Base-by-base conservation (phyloP, 2,797 vertebrate genomes). In the Sitta carolinensis region DNA sequence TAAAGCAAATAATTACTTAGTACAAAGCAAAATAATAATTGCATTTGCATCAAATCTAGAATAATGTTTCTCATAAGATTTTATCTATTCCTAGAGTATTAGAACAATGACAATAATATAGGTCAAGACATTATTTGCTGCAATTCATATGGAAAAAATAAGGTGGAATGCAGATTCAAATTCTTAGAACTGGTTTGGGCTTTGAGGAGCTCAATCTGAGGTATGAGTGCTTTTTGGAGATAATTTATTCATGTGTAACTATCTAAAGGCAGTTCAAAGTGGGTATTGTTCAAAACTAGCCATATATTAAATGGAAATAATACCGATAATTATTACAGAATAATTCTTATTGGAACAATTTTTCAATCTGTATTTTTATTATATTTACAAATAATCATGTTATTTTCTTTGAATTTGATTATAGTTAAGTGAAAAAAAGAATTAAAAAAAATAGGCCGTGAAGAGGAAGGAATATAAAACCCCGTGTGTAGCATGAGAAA, bases 361-460 rank as follows among this genome's bases (percentile, higher is more conserved):
- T 97, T 90, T 67, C 93, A 54, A 40, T 90, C 73, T 79, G 80
- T 90, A 61, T 96, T 98, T 95, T 6, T 96, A 97, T 94, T 97
- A 96, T 97, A 97, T 94, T 96, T 83, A 93, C 55, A 89, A 77
- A 97, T 25, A 82, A 67, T 85, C 34, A 47, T 42, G 14, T 36
- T 48, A 2, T 51, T 73, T 91, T 95, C 30, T 70, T 96, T 92
- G 62, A 97, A 89, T 98, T 97, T 96, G 97, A 97, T 98, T 97
- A 96, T 97, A 85, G 82, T 90, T 96, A 45, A 97, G 94, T 43
- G 25, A 97, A 86, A 82, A 95, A 68, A 1, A 86, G 5, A 80
- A n/a, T 51, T 92, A 92, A 97, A 94, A 97, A 98, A 98, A 97
- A 95, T 40, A 34, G 23, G 17, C 67, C 78, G 73, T 79, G 94